Percentiles rank a stretch among this genome's conserved stretches.
These are phyloP conservation scores for Platycheirus albimanus DNA, from an alignment of 2,888 invertebrate species.

Conservation along the genomic window DNA sequence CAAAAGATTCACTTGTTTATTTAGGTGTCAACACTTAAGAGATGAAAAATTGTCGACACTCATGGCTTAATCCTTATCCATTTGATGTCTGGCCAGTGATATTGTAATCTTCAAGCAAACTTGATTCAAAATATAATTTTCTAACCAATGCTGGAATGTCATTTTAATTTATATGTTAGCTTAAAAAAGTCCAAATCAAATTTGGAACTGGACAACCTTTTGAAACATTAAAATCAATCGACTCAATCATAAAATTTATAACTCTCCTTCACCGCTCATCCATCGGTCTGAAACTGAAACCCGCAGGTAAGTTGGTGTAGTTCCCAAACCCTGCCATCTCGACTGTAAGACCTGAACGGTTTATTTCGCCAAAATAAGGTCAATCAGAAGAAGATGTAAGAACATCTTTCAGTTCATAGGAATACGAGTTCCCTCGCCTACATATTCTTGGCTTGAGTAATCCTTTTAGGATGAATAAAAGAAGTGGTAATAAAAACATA, in stretches of 20 bases:
- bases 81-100: constrained; percentile 41
- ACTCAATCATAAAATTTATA: constrained; percentile 54
- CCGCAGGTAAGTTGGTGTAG: constrained; percentile 7
- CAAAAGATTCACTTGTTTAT: constrained; percentile 56
- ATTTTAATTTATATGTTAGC: constrained; percentile 3
- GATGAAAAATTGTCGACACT: constrained; percentile 42
- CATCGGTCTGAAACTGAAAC: not conserved
- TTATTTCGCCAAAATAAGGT: constrained; percentile 60
- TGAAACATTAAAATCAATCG: constrained; percentile 48
- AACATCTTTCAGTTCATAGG: constrained; percentile 16
- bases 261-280: not conserved
- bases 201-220: not conserved
- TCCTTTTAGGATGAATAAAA: constrained; percentile 44
- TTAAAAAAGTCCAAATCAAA: not conserved
- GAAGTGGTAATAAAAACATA: constrained; percentile 54
- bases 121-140: not conserved
- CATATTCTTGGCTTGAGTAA: constrained; percentile 40
- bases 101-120: constrained; percentile 19
- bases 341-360: constrained; percentile 55
- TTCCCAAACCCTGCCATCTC: constrained; percentile 43
- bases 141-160: too few species aligned
- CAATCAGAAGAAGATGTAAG: constrained; percentile 63
- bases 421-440: constrained; percentile 4
- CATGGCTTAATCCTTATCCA: constrained; percentile 48
- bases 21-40: constrained; percentile 70